A percentile compares a stretch with the other conserved stretches of the same genome.
phyloP scores from a whole-genome alignment of 2,888 invertebrate species.

The Brachyopa scutellaris region DNA sequence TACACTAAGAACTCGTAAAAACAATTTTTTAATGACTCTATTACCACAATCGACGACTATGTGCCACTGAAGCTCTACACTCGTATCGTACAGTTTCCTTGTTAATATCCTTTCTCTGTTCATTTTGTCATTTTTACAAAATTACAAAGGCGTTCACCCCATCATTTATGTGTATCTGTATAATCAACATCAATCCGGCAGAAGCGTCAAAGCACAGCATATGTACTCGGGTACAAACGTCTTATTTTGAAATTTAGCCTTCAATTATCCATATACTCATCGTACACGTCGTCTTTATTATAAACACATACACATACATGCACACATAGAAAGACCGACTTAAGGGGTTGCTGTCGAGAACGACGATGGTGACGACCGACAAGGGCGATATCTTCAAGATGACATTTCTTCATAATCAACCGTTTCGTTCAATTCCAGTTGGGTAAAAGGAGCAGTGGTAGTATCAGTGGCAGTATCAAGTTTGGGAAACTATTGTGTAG shows the following conservation, averaged over 20 bases:
- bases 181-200: neutral
- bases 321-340: too few relatives aligned
- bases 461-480: too few relatives aligned
- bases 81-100: too few relatives aligned
- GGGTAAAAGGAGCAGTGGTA: neutral
- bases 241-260: slow-evolving; percentile 39
- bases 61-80: too few relatives aligned
- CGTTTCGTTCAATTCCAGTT: slow-evolving; percentile 3
- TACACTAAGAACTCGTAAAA: neutral
- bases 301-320: too few relatives aligned
- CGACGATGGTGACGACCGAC: neutral
- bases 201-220: slow-evolving; percentile 1
- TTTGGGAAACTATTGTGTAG: slow-evolving; percentile 16
- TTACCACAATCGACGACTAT: slow-evolving; percentile 35
- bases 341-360: slow-evolving; percentile 18
- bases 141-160: slow-evolving; percentile 10
- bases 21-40: slow-evolving; percentile 35
- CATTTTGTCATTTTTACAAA: neutral
- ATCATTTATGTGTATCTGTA: too few relatives aligned
- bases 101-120: neutral
- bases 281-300: slow-evolving; percentile 11
- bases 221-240: neutral
- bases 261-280: slow-evolving; percentile 2
- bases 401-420: slow-evolving; percentile 50
- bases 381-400: slow-evolving; percentile 37